These are phyloP conservation scores for Silurus glanis DNA, from an alignment of 2,113 vertebrate genomes.

Conservation along the genomic window DNA sequence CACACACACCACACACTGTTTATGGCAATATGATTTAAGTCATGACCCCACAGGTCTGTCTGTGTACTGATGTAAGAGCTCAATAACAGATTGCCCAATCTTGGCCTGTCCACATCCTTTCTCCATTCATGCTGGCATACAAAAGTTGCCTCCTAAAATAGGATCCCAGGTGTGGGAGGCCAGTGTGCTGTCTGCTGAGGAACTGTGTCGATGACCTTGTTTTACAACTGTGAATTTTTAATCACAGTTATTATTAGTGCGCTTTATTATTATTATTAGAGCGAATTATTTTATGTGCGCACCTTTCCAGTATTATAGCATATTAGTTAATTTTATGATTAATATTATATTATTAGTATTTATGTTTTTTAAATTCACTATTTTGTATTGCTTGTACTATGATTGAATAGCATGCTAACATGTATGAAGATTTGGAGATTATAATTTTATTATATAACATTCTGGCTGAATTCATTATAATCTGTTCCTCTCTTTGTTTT, in stretches of 20 bases:
- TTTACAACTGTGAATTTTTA: conserved; percentile 7
- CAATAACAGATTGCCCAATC: conserved; percentile 38
- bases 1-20: conserved; percentile 47
- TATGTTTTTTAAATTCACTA: too few relatives aligned
- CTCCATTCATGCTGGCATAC: not conserved
- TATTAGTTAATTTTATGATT: too few relatives aligned
- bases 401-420: not conserved
- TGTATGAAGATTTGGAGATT: not conserved
- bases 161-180: conserved; percentile 34
- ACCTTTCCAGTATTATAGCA: too few relatives aligned
- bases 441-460: not conserved
- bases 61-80: conserved; percentile 5
- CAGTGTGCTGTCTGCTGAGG: conserved; percentile 1
- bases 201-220: not conserved
- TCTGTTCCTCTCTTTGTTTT: not conserved
- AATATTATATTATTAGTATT: too few relatives aligned
- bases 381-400: too few relatives aligned
- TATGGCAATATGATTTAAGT: conserved; percentile 46
- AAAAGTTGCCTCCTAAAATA: conserved; percentile 39
- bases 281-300: too few relatives aligned
- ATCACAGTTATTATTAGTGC: not conserved
- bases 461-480: not conserved
- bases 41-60: conserved; percentile 30
- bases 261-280: too few relatives aligned
- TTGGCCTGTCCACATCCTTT: not conserved